Evolutionary conservation across 2,888 invertebrate genomes (phyloP).

Genomic region (Philhelius pedissequus): DNA sequence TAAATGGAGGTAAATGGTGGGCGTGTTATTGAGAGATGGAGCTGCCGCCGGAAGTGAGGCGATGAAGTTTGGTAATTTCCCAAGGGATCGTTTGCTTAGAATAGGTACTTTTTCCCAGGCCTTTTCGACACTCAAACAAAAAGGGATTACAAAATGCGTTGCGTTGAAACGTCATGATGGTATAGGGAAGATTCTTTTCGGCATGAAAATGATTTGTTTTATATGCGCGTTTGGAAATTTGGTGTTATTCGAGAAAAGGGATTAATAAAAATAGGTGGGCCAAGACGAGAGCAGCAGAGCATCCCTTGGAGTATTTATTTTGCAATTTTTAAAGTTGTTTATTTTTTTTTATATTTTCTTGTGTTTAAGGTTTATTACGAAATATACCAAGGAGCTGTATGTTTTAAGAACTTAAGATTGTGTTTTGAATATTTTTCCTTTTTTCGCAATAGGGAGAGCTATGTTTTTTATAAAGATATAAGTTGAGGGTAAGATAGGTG

Average conservation of each 20-base stretch:
- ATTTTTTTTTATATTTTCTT: background rate
- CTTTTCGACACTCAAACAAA: background rate
- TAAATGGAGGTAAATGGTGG: slow-evolving; percentile 24
- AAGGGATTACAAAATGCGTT: slow-evolving; percentile 62
- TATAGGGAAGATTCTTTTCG: slow-evolving; percentile 43
- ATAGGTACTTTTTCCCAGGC: slow-evolving; percentile 17
- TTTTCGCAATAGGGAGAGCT: background rate
- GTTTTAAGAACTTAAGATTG: background rate
- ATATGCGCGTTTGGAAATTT: slow-evolving; percentile 9
- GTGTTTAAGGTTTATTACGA: background rate
- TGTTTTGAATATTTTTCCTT: background rate
- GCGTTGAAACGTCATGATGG: slow-evolving; percentile 51
- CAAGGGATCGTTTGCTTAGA: slow-evolving; percentile 58
- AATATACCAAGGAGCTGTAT: background rate
- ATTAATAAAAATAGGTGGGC: slow-evolving; percentile 24
- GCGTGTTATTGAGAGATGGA: background rate
- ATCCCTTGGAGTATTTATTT: slow-evolving; percentile 59
- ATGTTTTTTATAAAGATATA: background rate
- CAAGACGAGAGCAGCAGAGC: background rate
- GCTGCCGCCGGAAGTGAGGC: slow-evolving; percentile 9
- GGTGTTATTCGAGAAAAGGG: slow-evolving; percentile 5
- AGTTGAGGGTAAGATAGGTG: background rate
- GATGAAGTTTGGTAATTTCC: slow-evolving; percentile 59
- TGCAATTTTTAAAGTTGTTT: slow-evolving; percentile 33
- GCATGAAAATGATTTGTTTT: slow-evolving; percentile 66